Evolutionary conservation across 2,113 vertebrate genomes (phyloP).

Genomic region (Larimichthys polyactis): DNA sequence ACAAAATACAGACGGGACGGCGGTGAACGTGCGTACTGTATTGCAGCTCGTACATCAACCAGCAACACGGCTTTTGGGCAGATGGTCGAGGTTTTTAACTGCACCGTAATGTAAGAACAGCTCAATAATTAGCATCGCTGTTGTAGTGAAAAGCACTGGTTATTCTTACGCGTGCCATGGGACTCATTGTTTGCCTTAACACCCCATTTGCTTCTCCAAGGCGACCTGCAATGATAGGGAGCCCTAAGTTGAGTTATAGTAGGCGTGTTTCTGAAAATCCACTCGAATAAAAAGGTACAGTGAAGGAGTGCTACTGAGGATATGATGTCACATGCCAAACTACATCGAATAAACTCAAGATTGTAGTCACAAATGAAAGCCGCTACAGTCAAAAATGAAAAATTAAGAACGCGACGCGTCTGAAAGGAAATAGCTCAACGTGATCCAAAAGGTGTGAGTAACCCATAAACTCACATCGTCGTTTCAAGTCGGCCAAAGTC

Average conservation of each 20-base stretch:
- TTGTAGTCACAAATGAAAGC: not conserved
- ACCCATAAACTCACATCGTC: not conserved
- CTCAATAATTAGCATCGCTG: constrained; percentile 69
- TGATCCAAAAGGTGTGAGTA: not conserved
- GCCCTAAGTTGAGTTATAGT: constrained; percentile 44
- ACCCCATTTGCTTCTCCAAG: constrained; percentile 63
- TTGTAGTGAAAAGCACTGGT: constrained; percentile 54
- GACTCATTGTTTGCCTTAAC: constrained; percentile 74
- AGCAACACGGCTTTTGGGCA: constrained; percentile 21
- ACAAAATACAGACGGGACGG: constrained; percentile 80
- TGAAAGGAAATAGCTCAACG: not conserved
- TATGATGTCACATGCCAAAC: constrained; percentile 41
- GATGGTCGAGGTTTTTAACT: constrained; percentile 52
- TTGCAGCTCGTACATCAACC: constrained; percentile 79
- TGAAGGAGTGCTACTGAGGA: constrained; percentile 47
- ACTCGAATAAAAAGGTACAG: constrained; percentile 20
- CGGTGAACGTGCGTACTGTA: constrained; percentile 62
- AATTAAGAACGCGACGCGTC: not conserved
- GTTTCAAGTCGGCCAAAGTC: not conserved
- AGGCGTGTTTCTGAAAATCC: constrained; percentile 17
- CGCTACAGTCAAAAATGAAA: not conserved
- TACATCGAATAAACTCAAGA: constrained; percentile 24
- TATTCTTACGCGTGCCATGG: constrained; percentile 58
- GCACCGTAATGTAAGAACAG: constrained; percentile 55
- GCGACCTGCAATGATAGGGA: constrained; percentile 42